Evolutionary conservation across 2,888 invertebrate genomes (phyloP).

Genomic region (Phytoseiulus persimilis): DNA sequence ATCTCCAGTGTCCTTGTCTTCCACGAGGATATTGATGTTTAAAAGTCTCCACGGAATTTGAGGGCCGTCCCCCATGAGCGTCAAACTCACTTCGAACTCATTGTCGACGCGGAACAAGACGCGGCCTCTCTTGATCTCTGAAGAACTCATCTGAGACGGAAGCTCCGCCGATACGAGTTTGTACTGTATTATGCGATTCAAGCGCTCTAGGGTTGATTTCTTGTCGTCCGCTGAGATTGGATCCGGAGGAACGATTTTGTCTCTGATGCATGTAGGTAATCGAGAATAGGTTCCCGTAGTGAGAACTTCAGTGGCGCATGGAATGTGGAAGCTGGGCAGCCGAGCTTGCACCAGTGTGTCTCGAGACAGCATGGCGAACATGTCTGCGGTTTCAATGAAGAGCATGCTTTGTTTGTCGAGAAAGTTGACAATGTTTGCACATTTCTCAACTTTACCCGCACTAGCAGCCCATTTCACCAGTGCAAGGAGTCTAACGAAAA

Average conservation of each 20-base stretch:
- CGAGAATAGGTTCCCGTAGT: slow-evolving; percentile 91
- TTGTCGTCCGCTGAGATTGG: slow-evolving; percentile 78
- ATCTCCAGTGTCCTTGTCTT: slow-evolving; percentile 92
- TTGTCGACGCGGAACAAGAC: slow-evolving; percentile 88
- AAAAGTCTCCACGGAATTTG: slow-evolving; percentile 88
- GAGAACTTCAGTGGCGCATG: slow-evolving; percentile 93
- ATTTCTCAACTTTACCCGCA: slow-evolving; percentile 96
- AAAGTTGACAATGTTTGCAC: slow-evolving; percentile 87
- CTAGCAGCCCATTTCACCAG: slow-evolving; percentile 98
- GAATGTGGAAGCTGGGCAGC: slow-evolving; percentile 92
- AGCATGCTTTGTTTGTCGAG: slow-evolving; percentile 90
- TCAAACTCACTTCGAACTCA: slow-evolving; percentile 90
- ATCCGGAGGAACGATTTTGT: slow-evolving; percentile 87
- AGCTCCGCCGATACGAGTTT: slow-evolving; percentile 82
- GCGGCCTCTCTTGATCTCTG: slow-evolving; percentile 77
- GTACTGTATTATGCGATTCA: slow-evolving; percentile 89
- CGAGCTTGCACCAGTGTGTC: slow-evolving; percentile 87
- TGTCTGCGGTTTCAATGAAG: slow-evolving; percentile 95
- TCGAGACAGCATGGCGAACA: slow-evolving; percentile 82
- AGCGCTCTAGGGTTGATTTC: slow-evolving; percentile 65
- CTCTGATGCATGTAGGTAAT: slow-evolving; percentile 80
- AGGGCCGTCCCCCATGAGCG: slow-evolving; percentile 90
- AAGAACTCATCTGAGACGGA: slow-evolving; percentile 78
- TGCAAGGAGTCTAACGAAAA: slow-evolving; percentile 87
- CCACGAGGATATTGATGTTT: slow-evolving; percentile 90